Evolutionary conservation across 1,140 invertebrate genomes (phyloP), one percentile per base, ranked within the genome.

Genomic region (Scaptodrosophila lebanonensis): DNA sequence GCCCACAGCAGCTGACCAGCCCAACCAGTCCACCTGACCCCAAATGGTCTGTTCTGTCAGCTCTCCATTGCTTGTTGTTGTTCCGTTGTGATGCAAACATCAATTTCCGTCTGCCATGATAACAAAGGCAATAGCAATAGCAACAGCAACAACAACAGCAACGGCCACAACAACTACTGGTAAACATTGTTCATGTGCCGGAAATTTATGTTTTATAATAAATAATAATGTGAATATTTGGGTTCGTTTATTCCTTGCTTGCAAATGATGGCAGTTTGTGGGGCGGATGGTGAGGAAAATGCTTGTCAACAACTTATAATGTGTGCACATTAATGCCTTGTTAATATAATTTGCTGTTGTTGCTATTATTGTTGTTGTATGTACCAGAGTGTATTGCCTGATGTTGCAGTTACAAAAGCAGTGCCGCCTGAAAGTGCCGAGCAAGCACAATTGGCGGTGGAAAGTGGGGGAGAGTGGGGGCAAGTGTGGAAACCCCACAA

Each of bases 201-300:
- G 57, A 75, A 75, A 82, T 79, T 82, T 82, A 79, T 79, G 73
- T 69, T 73, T 69, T 66, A 79, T 68, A 67, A 77, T 77, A 79
- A 69, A 79, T 68, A 67, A 77, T 77, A 79, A 77, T 68, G 72
- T 38, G 59, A 36, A 63, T 58, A 63, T 66, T 66, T 53, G 57
- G 25, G 59, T 12, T n/a, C n/a, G n/a, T n/a, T n/a, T n/a, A n/a
- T n/a, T n/a, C n/a, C n/a, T n/a, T n/a, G n/a, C n/a, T n/a, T n/a
- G 5, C 13, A 27, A 12, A 12, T 3, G n/a, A 12, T 22, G 1
- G 22, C 5, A 56, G 16, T 12, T 27, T 5, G 17, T n/a, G n/a
- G 5, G 9, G 11, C 2, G 13, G 25, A n/a, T 8, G 11, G 25
- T 11, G 16, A 30, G 32, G 12, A 3, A 9, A 42, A 17, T 20